Base-by-base conservation (phyloP, 2,797 vertebrate genomes). In the Chromis chromis region DNA sequence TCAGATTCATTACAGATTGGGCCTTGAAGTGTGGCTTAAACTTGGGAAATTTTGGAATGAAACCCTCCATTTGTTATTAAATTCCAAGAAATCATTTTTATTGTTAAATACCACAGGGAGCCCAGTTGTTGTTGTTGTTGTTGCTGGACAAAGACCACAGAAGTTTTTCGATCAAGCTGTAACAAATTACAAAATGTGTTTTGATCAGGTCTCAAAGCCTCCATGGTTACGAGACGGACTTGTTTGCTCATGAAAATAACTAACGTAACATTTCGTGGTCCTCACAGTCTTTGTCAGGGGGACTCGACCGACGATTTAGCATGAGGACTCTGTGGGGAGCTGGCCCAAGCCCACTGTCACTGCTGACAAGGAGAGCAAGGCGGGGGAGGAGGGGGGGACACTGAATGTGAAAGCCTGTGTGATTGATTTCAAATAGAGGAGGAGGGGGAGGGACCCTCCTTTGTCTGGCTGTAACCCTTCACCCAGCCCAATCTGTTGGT, bases 401-500 rank as follows among this genome's bases (percentile, higher is more conserved):
- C 42, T 87, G 91, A 91, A 93, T 94, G 89, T 90, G 89, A 93
- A 93, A 93, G 89, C 76, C 76, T 76, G 78, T 86, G 86, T 93
- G 93, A 93, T 93, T 91, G 93, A 93, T 92, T 94, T 94, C 89
- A 90, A 94, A 94, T 91, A 83, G 77, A 86, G 71, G 63, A 86
- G 89, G 70, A 75, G 84, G 83, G 84, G 86, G 81, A 75, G 84
- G 82, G 73, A 79, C 60, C 54, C 60, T 88, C 87, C 81, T 91
- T 94, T 95, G 94, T 94, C 81, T 93, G 65, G 44, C 80, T 52
- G 81, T 90, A 93, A 91, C 92, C 92, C 93, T 93, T 94, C 91
- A 93, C 89, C 92, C 90, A 86, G 74, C 87, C 82, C 86, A 82
- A 86, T 90, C 86, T 91, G 91, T 61, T 84, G 85, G 79, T 24